phyloP scores from a whole-genome alignment of 2,113 vertebrate species.

The Ranitomeya variabilis region DNA sequence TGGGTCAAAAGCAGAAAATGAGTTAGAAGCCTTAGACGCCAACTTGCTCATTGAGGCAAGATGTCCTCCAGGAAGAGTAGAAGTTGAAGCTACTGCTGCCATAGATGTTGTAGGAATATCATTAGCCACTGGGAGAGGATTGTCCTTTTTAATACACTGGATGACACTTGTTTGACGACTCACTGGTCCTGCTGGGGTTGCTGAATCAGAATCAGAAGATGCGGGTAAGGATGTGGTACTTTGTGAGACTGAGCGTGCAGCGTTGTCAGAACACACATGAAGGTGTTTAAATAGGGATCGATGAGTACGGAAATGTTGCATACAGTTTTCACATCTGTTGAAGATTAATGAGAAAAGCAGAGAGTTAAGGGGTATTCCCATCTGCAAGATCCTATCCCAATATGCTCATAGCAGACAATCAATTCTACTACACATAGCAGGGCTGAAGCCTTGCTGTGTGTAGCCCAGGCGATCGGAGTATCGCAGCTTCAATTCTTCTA shows the following conservation, averaged over 20 bases:
- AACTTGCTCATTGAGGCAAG: slow-evolving; percentile 58
- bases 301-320: slow-evolving; percentile 86
- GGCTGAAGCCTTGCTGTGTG: too few species aligned
- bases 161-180: slow-evolving; percentile 55
- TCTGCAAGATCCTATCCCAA: too few species aligned
- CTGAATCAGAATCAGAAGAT: slow-evolving; percentile 32
- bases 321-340: slow-evolving; percentile 89
- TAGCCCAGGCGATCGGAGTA: too few species aligned
- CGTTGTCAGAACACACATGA: slow-evolving; percentile 87
- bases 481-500: too few species aligned
- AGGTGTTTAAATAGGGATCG: slow-evolving; percentile 92
- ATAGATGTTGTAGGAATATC: neutral
- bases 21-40: slow-evolving; percentile 47
- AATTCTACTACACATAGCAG: too few species aligned
- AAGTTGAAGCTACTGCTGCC: neutral
- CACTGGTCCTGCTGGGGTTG: slow-evolving; percentile 4
- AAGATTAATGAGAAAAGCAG: neutral
- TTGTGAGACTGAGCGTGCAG: slow-evolving; percentile 67
- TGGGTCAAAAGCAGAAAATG: slow-evolving; percentile 67
- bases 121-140: slow-evolving; percentile 44
- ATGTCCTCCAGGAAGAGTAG: slow-evolving; percentile 50
- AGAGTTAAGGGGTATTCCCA: too few species aligned
- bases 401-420: too few species aligned
- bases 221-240: slow-evolving; percentile 48
- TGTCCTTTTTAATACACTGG: slow-evolving; percentile 60